These are phyloP conservation scores for Nautilus pompilius DNA, from an alignment of 1,140 invertebrate genomes.

Conservation along the genomic window DNA sequence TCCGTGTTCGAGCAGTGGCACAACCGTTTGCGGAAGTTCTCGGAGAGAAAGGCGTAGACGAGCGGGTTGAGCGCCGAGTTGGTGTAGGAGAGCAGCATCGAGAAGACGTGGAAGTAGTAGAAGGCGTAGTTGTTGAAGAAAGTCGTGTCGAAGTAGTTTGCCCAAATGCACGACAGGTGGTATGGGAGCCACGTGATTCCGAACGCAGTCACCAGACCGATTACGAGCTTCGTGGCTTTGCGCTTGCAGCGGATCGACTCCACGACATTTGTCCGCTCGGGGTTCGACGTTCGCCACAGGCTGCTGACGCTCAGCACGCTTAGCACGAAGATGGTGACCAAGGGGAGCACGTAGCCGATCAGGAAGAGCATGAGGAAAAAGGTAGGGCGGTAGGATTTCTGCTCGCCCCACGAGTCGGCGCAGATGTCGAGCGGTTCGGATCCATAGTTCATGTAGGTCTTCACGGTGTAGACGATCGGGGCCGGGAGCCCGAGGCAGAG, in stretches of 20 bases:
- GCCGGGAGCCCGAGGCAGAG: conserved; percentile 11
- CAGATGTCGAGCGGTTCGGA: conserved; percentile 10
- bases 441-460: conserved; percentile 10
- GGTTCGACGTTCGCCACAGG: conserved; percentile 67
- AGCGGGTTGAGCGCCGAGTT: conserved; percentile 92
- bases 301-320: conserved; percentile 83
- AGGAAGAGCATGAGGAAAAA: conserved; percentile 21
- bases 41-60: conserved; percentile 93
- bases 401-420: conserved; percentile 17
- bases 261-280: conserved; percentile 1
- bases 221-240: conserved; percentile 83
- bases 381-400: conserved; percentile 1
- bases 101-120: conserved; percentile 75
- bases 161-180: conserved; percentile 61
- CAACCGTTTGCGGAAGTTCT: conserved; percentile 69
- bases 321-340: conserved; percentile 80
- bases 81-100: conserved; percentile 84
- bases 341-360: conserved; percentile 69
- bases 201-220: conserved; percentile 88
- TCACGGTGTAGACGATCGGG: conserved; percentile 15
- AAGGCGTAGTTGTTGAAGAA: conserved; percentile 31
- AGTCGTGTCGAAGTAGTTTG: conserved; percentile 36
- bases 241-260: conserved; percentile 67
- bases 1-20: background rate
- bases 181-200: conserved; percentile 90